phyloP scores from a whole-genome alignment of 2,797 vertebrate species.

The Dendrocincla tyrannina region DNA sequence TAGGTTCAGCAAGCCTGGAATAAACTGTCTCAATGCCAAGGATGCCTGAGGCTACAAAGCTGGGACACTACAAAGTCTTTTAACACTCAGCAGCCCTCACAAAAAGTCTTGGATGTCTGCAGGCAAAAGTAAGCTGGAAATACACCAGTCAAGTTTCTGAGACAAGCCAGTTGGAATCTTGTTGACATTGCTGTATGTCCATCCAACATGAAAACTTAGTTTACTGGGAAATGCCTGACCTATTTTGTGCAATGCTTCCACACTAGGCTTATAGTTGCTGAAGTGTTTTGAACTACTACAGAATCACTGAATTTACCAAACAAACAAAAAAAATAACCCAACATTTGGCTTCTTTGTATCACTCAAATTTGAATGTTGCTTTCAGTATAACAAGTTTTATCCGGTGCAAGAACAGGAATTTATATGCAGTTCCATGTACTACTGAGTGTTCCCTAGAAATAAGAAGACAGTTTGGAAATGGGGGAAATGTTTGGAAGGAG shows the following conservation, averaged over 20 bases:
- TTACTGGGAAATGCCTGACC: background rate
- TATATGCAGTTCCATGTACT: background rate
- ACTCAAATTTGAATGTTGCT: background rate
- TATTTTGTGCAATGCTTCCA: background rate
- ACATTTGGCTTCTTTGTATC: background rate
- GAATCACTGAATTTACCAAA: background rate
- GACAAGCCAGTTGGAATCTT: background rate
- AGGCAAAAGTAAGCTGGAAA: background rate
- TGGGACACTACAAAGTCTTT: background rate
- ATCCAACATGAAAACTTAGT: background rate
- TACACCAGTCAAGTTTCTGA: background rate
- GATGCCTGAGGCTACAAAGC: background rate
- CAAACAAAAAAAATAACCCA: background rate
- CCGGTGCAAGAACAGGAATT: background rate
- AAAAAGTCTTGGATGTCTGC: background rate
- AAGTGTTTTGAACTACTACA: background rate
- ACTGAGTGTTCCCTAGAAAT: background rate
- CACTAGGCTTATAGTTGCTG: background rate
- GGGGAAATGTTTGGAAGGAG: constrained; percentile 13
- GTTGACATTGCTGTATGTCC: background rate
- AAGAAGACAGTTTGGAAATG: constrained; percentile 35
- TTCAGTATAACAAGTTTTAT: background rate
- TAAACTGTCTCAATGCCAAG: background rate
- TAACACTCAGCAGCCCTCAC: background rate
- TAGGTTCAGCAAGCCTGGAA: background rate